These are phyloP conservation scores for Cataglyphis cursor DNA, from an alignment of 2,888 invertebrate species.

Conservation along the genomic window DNA sequence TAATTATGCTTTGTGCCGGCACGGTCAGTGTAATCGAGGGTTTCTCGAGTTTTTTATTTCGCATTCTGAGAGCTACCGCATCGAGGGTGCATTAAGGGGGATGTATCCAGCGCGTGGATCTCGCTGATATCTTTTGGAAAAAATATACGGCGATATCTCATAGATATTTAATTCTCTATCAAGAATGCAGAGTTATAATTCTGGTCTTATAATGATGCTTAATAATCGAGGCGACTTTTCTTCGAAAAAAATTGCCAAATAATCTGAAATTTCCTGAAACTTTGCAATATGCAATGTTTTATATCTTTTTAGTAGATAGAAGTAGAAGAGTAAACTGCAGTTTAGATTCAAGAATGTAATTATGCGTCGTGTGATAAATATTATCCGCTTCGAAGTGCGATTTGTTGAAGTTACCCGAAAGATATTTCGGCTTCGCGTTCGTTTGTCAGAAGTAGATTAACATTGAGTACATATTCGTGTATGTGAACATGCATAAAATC, in stretches of 20 bases:
- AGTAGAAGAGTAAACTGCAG: slow-evolving; percentile 29
- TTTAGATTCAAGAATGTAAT: slow-evolving; percentile 43
- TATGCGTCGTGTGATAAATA: slow-evolving; percentile 32
- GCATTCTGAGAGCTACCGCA: background rate
- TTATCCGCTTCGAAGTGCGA: slow-evolving; percentile 4
- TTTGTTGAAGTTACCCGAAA: slow-evolving; percentile 32
- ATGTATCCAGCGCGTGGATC: background rate
- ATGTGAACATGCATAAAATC: background rate
- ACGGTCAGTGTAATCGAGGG: background rate
- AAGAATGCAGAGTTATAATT: slow-evolving; percentile 11
- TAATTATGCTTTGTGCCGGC: slow-evolving; percentile 1
- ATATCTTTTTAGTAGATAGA: background rate
- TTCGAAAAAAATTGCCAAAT: background rate
- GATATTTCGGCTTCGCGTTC: slow-evolving; percentile 39
- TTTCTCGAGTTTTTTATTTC: slow-evolving; percentile 1
- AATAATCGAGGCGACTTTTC: background rate
- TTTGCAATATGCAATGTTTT: background rate
- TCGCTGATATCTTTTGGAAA: background rate
- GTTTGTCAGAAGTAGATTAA: slow-evolving; percentile 47
- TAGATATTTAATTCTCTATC: background rate
- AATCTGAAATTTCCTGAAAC: slow-evolving; percentile 3
- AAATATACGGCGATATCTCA: background rate
- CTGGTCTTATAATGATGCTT: background rate
- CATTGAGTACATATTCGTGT: background rate
- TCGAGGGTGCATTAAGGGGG: slow-evolving; percentile 19